A percentile compares a stretch with the other conserved stretches of the same genome.
These are phyloP conservation scores for Nephotettix cincticeps DNA, from an alignment of 1,140 invertebrate genomes.

Conservation along the genomic window DNA sequence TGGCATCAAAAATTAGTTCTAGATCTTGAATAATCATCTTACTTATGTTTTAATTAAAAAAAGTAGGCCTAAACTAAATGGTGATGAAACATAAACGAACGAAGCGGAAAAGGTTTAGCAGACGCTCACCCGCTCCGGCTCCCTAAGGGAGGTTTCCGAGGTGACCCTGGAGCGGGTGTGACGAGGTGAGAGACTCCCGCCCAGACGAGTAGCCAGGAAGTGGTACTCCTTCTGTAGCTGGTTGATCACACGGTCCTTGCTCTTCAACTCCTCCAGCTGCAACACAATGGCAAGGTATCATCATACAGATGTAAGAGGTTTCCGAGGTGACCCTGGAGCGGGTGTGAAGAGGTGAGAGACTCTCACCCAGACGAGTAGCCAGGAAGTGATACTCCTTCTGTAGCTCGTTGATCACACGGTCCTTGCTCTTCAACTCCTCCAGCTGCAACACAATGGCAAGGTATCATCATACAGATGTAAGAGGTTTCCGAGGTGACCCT, in stretches of 20 bases:
- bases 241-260: constrained; percentile 16
- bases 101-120: background rate
- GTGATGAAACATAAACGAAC: background rate
- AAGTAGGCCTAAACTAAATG: background rate
- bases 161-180: background rate
- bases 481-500: too few species aligned
- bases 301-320: too few species aligned
- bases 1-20: too few species aligned
- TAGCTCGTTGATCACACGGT: constrained; percentile 17
- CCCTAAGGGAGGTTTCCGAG: background rate
- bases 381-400: constrained; percentile 15
- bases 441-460: constrained; percentile 19
- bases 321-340: too few species aligned
- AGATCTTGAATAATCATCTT: too few species aligned
- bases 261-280: constrained; percentile 29
- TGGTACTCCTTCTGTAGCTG: constrained; percentile 19
- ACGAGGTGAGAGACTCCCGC: background rate
- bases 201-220: background rate
- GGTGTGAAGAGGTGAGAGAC: too few species aligned
- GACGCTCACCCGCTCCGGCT: constrained; percentile 17
- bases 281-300: background rate
- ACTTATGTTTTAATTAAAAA: background rate
- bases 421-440: constrained; percentile 28
- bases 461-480: background rate
- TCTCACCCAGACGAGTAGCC: background rate